phyloP scores from a whole-genome alignment of 1,140 invertebrate genomes.

The Charaxes varanes region DNA sequence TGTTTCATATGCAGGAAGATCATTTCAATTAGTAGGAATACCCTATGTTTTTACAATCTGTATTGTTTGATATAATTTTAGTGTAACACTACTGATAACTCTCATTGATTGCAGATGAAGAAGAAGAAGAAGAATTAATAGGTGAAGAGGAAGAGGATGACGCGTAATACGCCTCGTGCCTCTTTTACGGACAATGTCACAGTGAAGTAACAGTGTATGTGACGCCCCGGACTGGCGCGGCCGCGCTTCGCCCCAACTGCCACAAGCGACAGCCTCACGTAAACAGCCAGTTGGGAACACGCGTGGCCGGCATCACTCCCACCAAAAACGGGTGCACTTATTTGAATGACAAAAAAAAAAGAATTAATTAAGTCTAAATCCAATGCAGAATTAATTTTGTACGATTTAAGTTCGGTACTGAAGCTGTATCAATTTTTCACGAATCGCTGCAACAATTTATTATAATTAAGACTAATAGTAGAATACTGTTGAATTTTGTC shows the following conservation, averaged over 20 bases:
- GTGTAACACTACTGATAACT: not conserved
- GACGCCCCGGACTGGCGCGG: slow-evolving; percentile 56
- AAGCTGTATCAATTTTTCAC: slow-evolving; percentile 53
- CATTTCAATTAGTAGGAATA: too few species aligned
- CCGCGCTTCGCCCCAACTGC: slow-evolving; percentile 64
- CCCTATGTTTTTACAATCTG: too few species aligned
- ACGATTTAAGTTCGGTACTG: slow-evolving; percentile 65
- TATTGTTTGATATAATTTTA: too few species aligned
- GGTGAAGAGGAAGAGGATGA: slow-evolving; percentile 78
- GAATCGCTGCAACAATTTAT: slow-evolving; percentile 38
- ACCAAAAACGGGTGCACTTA: slow-evolving; percentile 68
- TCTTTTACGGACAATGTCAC: slow-evolving; percentile 70
- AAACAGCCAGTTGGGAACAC: slow-evolving; percentile 59
- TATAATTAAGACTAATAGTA: slow-evolving; percentile 69
- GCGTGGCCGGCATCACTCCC: slow-evolving; percentile 62
- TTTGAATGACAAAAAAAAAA: slow-evolving; percentile 71
- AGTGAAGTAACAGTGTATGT: slow-evolving; percentile 70
- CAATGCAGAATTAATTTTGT: slow-evolving; percentile 59
- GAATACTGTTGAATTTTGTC: slow-evolving; percentile 72
- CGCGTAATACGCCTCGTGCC: slow-evolving; percentile 72
- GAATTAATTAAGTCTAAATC: slow-evolving; percentile 68
- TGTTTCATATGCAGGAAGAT: too few species aligned
- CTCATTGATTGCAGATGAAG: slow-evolving; percentile 74
- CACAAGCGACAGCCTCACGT: slow-evolving; percentile 25
- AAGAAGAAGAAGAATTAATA: slow-evolving; percentile 73